Conservation (phyloP, 2,888 invertebrate genomes). For the Caenorhabditis parvicauda region DNA sequence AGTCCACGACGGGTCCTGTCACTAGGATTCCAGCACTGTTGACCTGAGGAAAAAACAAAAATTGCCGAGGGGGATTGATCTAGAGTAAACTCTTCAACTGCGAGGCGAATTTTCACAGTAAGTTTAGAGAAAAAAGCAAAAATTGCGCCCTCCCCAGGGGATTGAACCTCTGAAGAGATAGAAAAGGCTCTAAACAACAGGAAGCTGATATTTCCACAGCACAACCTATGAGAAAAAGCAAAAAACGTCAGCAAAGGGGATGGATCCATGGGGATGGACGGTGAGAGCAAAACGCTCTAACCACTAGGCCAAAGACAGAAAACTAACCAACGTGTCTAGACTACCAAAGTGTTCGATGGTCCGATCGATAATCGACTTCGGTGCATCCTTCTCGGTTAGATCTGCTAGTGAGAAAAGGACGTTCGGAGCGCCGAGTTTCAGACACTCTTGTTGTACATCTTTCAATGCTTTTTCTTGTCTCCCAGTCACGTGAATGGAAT, state of each 20-base stretch:
- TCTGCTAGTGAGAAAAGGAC: conserved; percentile 64
- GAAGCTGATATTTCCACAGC: no score
- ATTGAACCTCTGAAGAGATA: no score
- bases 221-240: no score
- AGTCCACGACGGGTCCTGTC: conserved; percentile 44
- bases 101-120: background rate
- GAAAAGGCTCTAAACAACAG: no score
- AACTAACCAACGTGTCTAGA: conserved; percentile 50
- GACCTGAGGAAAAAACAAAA: conserved; percentile 24
- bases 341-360: conserved; percentile 49
- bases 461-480: conserved; percentile 46
- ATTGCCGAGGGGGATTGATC: background rate
- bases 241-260: no score
- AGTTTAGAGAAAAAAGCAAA: no score
- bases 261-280: no score
- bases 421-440: conserved; percentile 31
- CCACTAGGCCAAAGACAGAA: background rate
- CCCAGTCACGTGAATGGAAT: conserved; percentile 48
- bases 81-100: background rate
- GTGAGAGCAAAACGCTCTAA: no score
- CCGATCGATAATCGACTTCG: conserved; percentile 41
- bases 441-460: conserved; percentile 38
- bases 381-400: conserved; percentile 50
- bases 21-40: conserved; percentile 58
- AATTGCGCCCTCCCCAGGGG: no score